Conservation (phyloP, 2,113 vertebrate genomes). For the Uria lomvia region DNA sequence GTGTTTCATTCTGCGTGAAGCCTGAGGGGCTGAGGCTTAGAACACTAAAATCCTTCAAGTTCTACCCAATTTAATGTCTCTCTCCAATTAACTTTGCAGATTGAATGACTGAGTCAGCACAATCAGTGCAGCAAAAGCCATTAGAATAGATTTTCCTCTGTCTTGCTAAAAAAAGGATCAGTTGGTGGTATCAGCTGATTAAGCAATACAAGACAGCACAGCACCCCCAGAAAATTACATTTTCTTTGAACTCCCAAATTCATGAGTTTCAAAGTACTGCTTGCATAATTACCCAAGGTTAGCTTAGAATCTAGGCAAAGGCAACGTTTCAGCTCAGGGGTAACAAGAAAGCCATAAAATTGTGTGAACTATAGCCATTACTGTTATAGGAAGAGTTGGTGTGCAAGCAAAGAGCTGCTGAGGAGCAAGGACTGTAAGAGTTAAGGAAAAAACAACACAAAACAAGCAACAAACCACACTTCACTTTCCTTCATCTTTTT, state of each 20-base stretch:
- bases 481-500: not conserved
- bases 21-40: slow-evolving; percentile 53
- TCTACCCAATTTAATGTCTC: slow-evolving; percentile 52
- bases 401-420: not conserved
- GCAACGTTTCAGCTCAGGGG: not conserved
- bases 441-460: not conserved
- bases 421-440: not conserved
- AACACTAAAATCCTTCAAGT: slow-evolving; percentile 61
- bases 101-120: slow-evolving; percentile 60
- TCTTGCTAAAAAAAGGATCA: not conserved
- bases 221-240: not conserved
- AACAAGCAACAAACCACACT: not conserved
- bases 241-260: not conserved
- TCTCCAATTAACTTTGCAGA: slow-evolving; percentile 60
- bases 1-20: slow-evolving; percentile 54
- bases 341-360: not conserved
- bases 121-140: slow-evolving; percentile 37
- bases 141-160: slow-evolving; percentile 29
- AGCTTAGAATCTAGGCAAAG: not conserved
- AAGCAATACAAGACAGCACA: not conserved
- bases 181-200: not conserved
- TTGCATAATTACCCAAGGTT: not conserved
- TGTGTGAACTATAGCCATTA: not conserved
- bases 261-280: not conserved
- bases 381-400: not conserved